These are phyloP conservation scores for Ernsta delagoae DNA, from an alignment of 2,888 invertebrate species.

Conservation along the genomic window DNA sequence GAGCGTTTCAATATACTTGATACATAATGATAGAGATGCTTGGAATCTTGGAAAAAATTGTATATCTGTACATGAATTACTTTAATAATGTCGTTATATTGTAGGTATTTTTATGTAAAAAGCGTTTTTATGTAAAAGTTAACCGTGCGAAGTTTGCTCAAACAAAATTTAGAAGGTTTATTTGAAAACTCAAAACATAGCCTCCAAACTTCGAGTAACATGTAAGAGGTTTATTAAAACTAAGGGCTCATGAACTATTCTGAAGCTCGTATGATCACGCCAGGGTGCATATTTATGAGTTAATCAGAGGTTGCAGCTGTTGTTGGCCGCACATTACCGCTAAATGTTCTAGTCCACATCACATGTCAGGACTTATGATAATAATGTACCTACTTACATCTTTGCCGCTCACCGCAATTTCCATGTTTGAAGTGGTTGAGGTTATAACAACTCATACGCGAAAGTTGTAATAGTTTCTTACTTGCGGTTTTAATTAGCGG, in stretches of 20 bases:
- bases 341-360: not conserved
- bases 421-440: not conserved
- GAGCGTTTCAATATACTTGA: no score
- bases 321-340: conserved; percentile 1
- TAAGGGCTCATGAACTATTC: not conserved
- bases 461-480: not conserved
- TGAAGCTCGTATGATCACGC: not conserved
- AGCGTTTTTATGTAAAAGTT: no score
- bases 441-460: not conserved
- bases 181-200: not conserved
- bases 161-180: no score
- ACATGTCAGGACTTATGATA: not conserved
- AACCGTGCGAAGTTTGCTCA: no score
- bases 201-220: not conserved
- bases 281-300: conserved; percentile 3
- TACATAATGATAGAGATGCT: no score
- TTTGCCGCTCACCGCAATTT: not conserved
- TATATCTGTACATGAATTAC: no score
- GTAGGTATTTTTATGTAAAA: no score
- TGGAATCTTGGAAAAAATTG: no score
- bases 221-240: conserved; percentile 1
- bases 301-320: conserved; percentile 2
- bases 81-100: no score
- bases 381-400: not conserved
- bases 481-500: not conserved